Base-by-base conservation (phyloP, 2,888 invertebrate species). In the Myathropa florea region DNA sequence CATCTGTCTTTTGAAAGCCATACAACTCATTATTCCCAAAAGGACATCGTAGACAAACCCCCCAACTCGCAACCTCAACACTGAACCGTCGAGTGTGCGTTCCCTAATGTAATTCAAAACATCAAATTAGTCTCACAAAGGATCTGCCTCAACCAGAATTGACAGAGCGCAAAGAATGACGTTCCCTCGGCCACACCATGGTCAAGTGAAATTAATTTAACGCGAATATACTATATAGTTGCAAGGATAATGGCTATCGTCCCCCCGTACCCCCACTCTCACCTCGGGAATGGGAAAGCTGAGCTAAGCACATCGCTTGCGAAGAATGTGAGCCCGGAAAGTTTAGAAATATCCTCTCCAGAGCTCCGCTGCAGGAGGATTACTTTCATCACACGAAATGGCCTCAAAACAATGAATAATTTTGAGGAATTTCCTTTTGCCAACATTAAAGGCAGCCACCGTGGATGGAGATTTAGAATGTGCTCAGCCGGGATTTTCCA, bases 151-250 rank as follows among this genome's bases (percentile, higher is more conserved):
- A 28, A 64, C 64, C 39, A 60, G 65, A 64, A 76, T 61, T 72
- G 71, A 70, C 81, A 81, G 57, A 70, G 70, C 59, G 39, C 33
- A 75, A 83, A 63, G 65, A 61, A 71, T 76, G 61, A 63, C 75
- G 61, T 60, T 65, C 2, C 68, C 26, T 12, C 28, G 33, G 12
- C 80, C 61, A 3, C 24, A 18, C 18, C 73, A 78, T 86, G 85
- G 78, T 86, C 78, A 86, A 83, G 77, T 82, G 73, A 73, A 86
- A 86, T 75, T 86, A 82, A 83, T 86, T 83, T 70, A 61, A 70
- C 82, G 82, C 78, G 84, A 76, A 46, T 60, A 60, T 59, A 46
- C n/a, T 65, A 6, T n/a, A 53, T 18, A 46, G 12, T 6, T 23
- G 39, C 21, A 46, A 7, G 46, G 46, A 46, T 46, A 46, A 46